Conservation (phyloP, 1,140 invertebrate genomes). For the Nomia melanderi region DNA sequence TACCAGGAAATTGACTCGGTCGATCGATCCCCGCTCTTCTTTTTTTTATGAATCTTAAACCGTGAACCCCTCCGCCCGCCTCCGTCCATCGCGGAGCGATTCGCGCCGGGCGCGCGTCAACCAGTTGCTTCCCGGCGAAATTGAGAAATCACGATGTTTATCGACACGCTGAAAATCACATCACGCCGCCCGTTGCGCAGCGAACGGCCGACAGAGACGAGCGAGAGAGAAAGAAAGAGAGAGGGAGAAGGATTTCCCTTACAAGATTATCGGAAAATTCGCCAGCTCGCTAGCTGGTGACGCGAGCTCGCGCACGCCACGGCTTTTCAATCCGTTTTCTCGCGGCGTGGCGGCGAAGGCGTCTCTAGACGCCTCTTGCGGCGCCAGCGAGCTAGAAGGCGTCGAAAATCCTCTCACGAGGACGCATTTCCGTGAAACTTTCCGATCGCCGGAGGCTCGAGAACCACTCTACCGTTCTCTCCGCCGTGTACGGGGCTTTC, state of each 20-base stretch:
- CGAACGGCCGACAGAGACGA: conserved; percentile 14
- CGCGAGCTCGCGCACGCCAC: background rate
- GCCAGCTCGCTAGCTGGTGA: background rate
- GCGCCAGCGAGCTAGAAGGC: conserved; percentile 9
- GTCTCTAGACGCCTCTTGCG: conserved; percentile 23
- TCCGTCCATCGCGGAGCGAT: too few relatives aligned
- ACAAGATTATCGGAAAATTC: conserved; percentile 20
- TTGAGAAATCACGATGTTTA: conserved; percentile 16
- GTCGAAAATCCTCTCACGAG: conserved; percentile 45
- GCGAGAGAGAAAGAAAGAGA: too few relatives aligned
- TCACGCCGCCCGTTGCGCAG: conserved; percentile 15
- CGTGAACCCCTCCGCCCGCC: background rate
- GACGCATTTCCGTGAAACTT: conserved; percentile 61
- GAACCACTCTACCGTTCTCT: conserved; percentile 58
- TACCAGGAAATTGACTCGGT: conserved; percentile 36
- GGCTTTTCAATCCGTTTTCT: conserved; percentile 10
- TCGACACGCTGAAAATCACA: conserved; percentile 10
- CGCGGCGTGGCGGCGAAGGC: background rate
- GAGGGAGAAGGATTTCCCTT: conserved; percentile 9
- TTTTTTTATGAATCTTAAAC: conserved; percentile 35
- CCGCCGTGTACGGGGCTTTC: conserved; percentile 13
- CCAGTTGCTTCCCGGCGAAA: conserved; percentile 39
- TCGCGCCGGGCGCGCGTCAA: conserved; percentile 4
- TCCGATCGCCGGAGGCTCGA: conserved; percentile 61
- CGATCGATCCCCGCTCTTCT: conserved; percentile 17